Evolutionary conservation across 2,888 invertebrate genomes (phyloP), one percentile per base, ranked within the genome.

Genomic region (Dynastes tityus): DNA sequence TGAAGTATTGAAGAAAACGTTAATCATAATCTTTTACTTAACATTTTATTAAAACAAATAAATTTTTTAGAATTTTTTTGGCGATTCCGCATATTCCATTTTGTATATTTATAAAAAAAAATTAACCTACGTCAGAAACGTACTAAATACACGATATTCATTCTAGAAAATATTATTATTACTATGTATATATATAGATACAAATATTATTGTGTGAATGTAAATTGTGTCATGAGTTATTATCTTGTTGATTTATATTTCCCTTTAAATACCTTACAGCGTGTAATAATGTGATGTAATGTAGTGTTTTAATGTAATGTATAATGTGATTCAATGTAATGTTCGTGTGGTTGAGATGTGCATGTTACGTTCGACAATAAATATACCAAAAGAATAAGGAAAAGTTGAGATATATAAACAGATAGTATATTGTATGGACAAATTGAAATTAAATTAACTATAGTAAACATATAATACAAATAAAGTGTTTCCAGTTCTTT

Each of bases 211-310:
- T 63, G 32, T 63, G 61, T 61, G 29, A 27, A 58, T 58, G 51
- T 73, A 78, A 37, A 79, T 71, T 76, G 74, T 73, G 73, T 73
- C 73, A 73, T 73, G 73, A 73, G 58, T 73, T 70, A 22, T 53
- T 70, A 53, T 29, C 29, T 55, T 71, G 45, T 71, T 70, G 13
- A 5, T 68, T 63, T 55, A 55, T 16, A 55, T 2, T 45, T 63
- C 8, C 63, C 6, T 29, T 29, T 11, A 32, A 63, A 32, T 45
- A 45, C 29, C 3, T 32, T 63, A 32, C n/a, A 13, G 27, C 2
- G 63, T 63, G 63, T 63, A 22, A 58, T 5, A 58, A 11, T 8
- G 55, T 58, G 55, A 58, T 58, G 55, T 22, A 16, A 8, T 58
- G 55, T 58, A 22, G 11, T 58, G 22, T 58, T 16, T 4, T 37